Conservation (phyloP, 2,888 invertebrate genomes). For the Drosophila prostipennis region DNA sequence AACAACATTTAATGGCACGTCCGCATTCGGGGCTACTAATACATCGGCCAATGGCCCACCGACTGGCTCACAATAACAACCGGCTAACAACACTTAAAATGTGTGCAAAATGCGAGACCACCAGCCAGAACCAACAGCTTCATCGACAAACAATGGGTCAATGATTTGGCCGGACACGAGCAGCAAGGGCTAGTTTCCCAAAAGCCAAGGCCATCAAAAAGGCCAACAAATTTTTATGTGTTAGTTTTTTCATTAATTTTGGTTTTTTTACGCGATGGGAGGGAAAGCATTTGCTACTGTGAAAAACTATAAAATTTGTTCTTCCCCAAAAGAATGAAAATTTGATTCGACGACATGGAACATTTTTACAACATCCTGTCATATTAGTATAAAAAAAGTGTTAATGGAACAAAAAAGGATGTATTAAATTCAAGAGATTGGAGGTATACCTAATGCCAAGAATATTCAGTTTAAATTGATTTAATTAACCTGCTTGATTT, state of each 20-base stretch:
- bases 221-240: conserved; percentile 72
- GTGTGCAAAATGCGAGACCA: conserved; percentile 70
- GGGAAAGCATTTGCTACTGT: conserved; percentile 7
- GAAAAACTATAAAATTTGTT: conserved; percentile 34
- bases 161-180: conserved; percentile 41
- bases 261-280: conserved; percentile 19
- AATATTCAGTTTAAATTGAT: too few relatives aligned
- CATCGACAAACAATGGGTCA: conserved; percentile 67
- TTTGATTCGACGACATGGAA: conserved; percentile 18
- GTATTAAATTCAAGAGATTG: too few relatives aligned
- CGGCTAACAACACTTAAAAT: conserved; percentile 75
- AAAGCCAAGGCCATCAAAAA: conserved; percentile 32
- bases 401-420: too few relatives aligned
- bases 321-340: conserved; percentile 4
- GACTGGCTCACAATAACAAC: conserved; percentile 60
- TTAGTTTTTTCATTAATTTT: conserved; percentile 56
- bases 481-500: background rate
- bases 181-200: conserved; percentile 11
- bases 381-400: conserved; percentile 2
- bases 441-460: too few relatives aligned
- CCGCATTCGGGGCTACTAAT: conserved; percentile 33
- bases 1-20: conserved; percentile 49
- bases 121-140: conserved; percentile 64
- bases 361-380: conserved; percentile 11
- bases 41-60: conserved; percentile 4